These are phyloP conservation scores for Aphis craccivora DNA, from an alignment of 1,140 invertebrate species.

Conservation along the genomic window DNA sequence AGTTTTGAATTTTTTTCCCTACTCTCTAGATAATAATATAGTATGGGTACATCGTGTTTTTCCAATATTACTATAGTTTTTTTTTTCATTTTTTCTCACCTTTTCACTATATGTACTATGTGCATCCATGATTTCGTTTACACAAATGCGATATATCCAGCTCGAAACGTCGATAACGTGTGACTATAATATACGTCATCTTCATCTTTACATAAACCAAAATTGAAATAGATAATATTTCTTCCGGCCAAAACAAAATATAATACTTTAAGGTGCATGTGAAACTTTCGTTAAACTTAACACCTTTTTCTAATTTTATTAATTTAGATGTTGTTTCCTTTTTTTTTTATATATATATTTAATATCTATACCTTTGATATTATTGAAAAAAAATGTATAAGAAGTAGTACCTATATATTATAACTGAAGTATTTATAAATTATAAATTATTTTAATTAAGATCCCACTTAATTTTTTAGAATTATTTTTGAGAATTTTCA, in stretches of 20 bases:
- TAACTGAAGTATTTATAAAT: not conserved
- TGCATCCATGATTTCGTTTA: not conserved
- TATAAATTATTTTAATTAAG: too few species aligned
- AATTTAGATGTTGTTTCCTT: not conserved
- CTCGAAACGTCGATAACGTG: not conserved
- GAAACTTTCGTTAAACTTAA: not conserved
- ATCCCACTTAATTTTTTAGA: not conserved
- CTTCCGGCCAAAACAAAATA: not conserved
- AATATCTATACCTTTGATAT: not conserved
- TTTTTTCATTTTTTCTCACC: not conserved
- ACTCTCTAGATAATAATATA: not conserved
- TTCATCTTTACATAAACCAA: not conserved
- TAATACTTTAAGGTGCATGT: not conserved
- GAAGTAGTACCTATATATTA: too few species aligned
- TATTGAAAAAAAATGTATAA: too few species aligned
- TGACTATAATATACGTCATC: not conserved
- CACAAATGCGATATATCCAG: conserved; percentile 9
- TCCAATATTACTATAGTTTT: not conserved
- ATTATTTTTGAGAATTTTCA: not conserved
- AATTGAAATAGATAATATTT: not conserved
- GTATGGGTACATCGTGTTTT: not conserved
- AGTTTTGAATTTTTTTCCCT: not conserved
- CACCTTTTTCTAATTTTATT: not conserved
- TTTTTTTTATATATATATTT: not conserved
- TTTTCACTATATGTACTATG: not conserved